Conservation (phyloP, 2,113 vertebrate genomes). For the Nothoprocta perdicaria region DNA sequence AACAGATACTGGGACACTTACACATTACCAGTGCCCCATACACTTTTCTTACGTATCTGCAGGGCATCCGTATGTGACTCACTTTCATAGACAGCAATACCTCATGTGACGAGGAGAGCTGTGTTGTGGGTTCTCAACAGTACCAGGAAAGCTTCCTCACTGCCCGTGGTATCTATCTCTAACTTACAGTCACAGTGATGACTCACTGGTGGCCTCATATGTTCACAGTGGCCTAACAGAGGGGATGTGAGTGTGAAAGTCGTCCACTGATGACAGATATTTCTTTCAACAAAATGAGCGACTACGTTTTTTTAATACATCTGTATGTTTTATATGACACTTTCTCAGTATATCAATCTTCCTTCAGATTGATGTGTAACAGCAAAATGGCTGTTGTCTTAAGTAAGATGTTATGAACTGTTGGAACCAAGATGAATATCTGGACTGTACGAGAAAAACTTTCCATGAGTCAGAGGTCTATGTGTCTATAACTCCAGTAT, state of each 20-base stretch:
- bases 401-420: neutral
- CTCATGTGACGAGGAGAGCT: fast-evolving
- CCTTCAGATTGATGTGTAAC: neutral
- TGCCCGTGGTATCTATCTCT: neutral
- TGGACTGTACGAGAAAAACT: neutral
- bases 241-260: neutral
- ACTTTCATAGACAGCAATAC: neutral
- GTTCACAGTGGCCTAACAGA: neutral
- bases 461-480: neutral
- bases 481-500: neutral
- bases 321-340: neutral
- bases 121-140: neutral
- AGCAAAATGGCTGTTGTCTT: neutral
- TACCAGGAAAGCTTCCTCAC: neutral
- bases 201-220: neutral
- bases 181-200: neutral
- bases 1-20: too few species aligned
- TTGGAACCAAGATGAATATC: neutral
- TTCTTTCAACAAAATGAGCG: neutral
- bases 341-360: neutral
- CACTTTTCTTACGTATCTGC: fast-evolving
- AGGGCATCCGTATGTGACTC: neutral
- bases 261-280: neutral
- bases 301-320: neutral
- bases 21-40: neutral